A percentile compares a stretch with the other conserved stretches of the same genome.
Conservation (phyloP, 2,888 invertebrate species). For the Eustalomyia histrio region DNA sequence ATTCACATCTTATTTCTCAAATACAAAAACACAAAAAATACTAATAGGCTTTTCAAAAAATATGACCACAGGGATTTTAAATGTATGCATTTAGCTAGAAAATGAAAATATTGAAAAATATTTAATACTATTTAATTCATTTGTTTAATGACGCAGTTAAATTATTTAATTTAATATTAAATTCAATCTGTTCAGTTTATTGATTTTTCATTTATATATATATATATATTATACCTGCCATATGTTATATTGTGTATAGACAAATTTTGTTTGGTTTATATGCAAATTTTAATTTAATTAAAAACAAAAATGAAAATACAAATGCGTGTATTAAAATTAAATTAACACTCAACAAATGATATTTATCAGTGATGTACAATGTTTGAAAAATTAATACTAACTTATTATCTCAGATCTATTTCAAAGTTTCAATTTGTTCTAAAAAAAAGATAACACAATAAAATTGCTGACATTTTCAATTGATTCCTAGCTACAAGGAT, state of each 20-base stretch:
- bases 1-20: too few relatives aligned
- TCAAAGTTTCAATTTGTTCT: too few relatives aligned
- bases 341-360: slow-evolving; percentile 53
- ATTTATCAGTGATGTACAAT: slow-evolving; percentile 25
- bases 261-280: slow-evolving; percentile 12
- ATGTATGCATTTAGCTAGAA: too few relatives aligned
- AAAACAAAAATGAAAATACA: slow-evolving; percentile 44
- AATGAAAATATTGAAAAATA: background rate
- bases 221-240: slow-evolving; percentile 6
- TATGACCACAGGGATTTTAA: too few relatives aligned
- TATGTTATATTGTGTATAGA: slow-evolving; percentile 14
- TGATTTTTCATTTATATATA: slow-evolving; percentile 30
- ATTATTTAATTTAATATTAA: slow-evolving; percentile 11
- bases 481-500: too few relatives aligned
- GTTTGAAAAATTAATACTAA: background rate
- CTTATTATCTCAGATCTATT: too few relatives aligned
- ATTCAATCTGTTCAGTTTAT: slow-evolving; percentile 37
- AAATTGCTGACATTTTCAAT: too few relatives aligned
- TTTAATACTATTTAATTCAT: background rate
- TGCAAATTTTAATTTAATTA: slow-evolving; percentile 55
- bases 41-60: too few relatives aligned
- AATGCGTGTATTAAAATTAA: slow-evolving; percentile 53
- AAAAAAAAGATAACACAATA: too few relatives aligned
- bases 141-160: background rate
- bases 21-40: too few relatives aligned